Evolutionary conservation across 2,888 invertebrate species (phyloP).

Genomic region (Yponomeuta plumbellus): DNA sequence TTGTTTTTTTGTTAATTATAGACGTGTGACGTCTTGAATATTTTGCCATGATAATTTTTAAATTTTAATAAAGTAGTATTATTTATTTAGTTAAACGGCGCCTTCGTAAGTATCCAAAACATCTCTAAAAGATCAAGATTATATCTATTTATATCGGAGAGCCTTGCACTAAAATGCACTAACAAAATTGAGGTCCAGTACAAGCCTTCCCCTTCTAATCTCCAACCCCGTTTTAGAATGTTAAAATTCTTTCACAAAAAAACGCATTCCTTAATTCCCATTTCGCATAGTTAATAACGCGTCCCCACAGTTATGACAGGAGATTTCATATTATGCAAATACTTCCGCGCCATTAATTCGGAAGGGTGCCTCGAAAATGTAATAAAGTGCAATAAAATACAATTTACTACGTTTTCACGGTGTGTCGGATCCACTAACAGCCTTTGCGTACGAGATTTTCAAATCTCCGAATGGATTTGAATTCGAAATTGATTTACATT

Average conservation of each 20-base stretch:
- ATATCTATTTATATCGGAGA: no score
- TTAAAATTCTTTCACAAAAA: not conserved
- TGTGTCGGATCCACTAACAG: conserved; percentile 36
- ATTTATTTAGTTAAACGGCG: no score
- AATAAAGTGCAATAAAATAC: conserved; percentile 66
- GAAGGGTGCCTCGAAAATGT: conserved; percentile 38
- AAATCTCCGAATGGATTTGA: not conserved
- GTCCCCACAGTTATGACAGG: not conserved
- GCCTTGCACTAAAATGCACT: no score
- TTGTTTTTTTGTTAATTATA: no score
- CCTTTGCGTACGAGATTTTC: conserved; percentile 17
- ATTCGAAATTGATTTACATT: not conserved
- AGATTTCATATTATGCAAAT: conserved; percentile 62
- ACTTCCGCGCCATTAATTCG: conserved; percentile 47
- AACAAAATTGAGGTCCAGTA: not conserved
- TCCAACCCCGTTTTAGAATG: no score
- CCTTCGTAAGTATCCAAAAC: no score
- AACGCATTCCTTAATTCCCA: not conserved
- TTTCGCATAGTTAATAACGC: not conserved
- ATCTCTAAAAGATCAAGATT: no score
- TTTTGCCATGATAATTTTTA: no score
- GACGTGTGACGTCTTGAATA: no score
- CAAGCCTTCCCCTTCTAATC: not conserved
- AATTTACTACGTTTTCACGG: conserved; percentile 63
- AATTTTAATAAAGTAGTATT: no score